A percentile compares a stretch with the other conserved stretches of the same genome.
These are phyloP conservation scores for Hemicentrotus pulcherrimus DNA, from an alignment of 35 echinoderm and acorn worm genomes.

Conservation along the genomic window DNA sequence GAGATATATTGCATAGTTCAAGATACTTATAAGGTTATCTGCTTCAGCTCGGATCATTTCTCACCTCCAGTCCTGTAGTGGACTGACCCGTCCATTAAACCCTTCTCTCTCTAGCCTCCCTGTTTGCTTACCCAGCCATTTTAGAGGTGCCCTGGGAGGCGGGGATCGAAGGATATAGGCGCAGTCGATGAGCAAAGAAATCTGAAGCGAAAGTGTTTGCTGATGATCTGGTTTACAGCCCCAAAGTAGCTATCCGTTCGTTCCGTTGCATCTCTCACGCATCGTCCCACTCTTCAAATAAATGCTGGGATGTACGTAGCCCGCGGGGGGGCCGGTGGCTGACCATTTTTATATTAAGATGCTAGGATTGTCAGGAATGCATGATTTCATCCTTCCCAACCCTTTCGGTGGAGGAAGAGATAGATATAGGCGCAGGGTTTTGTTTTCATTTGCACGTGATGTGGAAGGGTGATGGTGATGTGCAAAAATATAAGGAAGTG, in stretches of 20 bases:
- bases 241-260: neutral
- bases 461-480: neutral
- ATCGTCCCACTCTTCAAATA: neutral
- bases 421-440: neutral
- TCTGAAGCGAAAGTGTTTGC: neutral
- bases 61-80: neutral
- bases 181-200: neutral
- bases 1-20: neutral
- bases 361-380: neutral
- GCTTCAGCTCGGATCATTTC: neutral
- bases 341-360: neutral
- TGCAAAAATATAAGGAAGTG: neutral
- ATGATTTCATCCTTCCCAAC: neutral
- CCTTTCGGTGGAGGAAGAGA: neutral
- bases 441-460: neutral
- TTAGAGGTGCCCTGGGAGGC: neutral
- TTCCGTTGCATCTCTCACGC: neutral
- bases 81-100: neutral
- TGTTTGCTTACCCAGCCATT: neutral
- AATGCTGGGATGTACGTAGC: neutral
- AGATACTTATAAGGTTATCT: neutral
- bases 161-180: neutral
- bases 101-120: neutral
- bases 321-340: neutral
- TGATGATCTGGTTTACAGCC: constrained; percentile 9